Evolutionary conservation across 92 coral and sea anemone genomes (phyloP).

Genomic region (Epizoanthus rinbou): DNA sequence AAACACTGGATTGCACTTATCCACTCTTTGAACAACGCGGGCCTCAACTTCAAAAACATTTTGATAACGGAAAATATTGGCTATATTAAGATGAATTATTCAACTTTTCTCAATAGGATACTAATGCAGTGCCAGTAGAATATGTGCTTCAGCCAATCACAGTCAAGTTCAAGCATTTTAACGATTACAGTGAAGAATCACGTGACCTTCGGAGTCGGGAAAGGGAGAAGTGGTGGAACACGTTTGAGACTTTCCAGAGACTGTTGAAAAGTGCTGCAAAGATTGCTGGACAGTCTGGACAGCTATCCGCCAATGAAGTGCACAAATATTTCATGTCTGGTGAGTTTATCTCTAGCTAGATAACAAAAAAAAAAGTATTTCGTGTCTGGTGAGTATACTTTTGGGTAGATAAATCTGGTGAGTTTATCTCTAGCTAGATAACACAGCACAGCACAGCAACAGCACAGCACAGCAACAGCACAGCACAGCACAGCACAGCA

Average conservation of each 20-base stretch:
- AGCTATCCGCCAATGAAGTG: slow-evolving; percentile 55
- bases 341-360: neutral
- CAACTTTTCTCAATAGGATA: slow-evolving; percentile 49
- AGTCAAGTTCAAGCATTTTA: slow-evolving; percentile 60
- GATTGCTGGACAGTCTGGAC: slow-evolving; percentile 59
- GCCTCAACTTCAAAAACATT: too few relatives aligned
- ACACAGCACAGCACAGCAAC: too few relatives aligned
- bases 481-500: too few relatives aligned
- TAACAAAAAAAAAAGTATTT: too few relatives aligned
- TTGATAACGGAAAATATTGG: too few relatives aligned
- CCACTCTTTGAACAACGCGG: too few relatives aligned
- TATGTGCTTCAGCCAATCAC: slow-evolving; percentile 90
- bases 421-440: neutral
- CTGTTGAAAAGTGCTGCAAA: slow-evolving; percentile 64
- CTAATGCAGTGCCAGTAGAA: slow-evolving; percentile 75
- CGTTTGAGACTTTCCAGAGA: slow-evolving; percentile 67
- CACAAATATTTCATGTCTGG: slow-evolving; percentile 85
- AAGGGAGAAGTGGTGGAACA: slow-evolving; percentile 80
- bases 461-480: too few relatives aligned
- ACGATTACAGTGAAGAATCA: slow-evolving; percentile 68
- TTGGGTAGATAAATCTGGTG: slow-evolving; percentile 53
- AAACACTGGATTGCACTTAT: too few relatives aligned
- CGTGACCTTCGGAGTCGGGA: slow-evolving; percentile 53
- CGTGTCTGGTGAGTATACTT: too few relatives aligned
- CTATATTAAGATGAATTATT: too few relatives aligned